Base-by-base conservation (phyloP, 1,140 invertebrate species). In the Saxidomus purpurata region DNA sequence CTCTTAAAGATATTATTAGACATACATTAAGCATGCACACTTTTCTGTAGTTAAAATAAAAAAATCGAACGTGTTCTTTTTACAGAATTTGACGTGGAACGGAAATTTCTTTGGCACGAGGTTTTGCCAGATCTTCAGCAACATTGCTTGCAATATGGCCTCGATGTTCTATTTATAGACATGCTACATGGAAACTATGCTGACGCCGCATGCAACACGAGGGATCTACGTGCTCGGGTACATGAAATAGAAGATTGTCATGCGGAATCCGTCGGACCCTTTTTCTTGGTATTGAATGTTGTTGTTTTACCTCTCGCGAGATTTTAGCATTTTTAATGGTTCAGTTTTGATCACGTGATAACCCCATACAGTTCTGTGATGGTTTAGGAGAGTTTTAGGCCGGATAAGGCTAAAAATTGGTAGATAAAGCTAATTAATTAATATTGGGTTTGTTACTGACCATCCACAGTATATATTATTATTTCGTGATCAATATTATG, bases 231-330 rank as follows among this genome's bases (percentile, higher is more conserved):
- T 11, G 52, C 25, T n/a, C 28, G 87, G 0, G 36, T 83, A 28
- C 22, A 9, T 31, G 87, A 89, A 76, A 89, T 89, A 19, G 69
- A 83, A 13, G 59, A 71, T 28, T 74, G 67, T 74, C 69, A 83
- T 40, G 22, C 55, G 47, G 69, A 89, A 34, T 89, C 87, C 22
- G 40, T 83, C 22, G 69, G 79, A 28, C 87, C 87, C 25, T 89
- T 89, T 67, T 89, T 89, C 38, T 77, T 89, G 80, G 87, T 89
- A 76, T 13, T n/a, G n/a, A n/a, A n/a, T n/a, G n/a, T n/a, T n/a
- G n/a, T n/a, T n/a, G n/a, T n/a, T n/a, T n/a, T n/a, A n/a, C n/a
- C n/a, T n/a, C n/a, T n/a, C n/a, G n/a, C n/a, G n/a, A n/a, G n/a
- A n/a, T n/a, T n/a, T n/a, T n/a, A n/a, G n/a, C n/a, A n/a, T n/a